These are phyloP conservation scores for Netelia fuscicornis DNA, from an alignment of 2,888 invertebrate species.

Conservation along the genomic window DNA sequence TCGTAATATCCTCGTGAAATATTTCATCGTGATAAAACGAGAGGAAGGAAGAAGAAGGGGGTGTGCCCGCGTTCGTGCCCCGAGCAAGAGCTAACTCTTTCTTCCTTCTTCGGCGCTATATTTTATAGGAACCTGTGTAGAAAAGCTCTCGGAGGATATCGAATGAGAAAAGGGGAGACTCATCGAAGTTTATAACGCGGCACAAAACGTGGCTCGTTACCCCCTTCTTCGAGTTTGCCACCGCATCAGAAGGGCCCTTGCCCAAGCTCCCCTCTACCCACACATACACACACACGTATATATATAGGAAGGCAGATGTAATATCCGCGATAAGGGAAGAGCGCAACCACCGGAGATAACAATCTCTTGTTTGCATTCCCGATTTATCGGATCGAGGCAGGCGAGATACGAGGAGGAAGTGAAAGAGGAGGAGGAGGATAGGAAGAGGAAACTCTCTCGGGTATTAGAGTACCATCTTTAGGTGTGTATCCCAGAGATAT, in stretches of 20 bases:
- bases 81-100: conserved; percentile 8
- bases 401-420: conserved; percentile 44
- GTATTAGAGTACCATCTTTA: conserved; percentile 39
- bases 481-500: conserved; percentile 8
- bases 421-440: conserved; percentile 45
- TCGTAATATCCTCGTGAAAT: conserved; percentile 1
- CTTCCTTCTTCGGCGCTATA: neutral
- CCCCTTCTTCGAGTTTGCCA: conserved; percentile 32
- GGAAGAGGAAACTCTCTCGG: conserved; percentile 39
- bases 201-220: conserved; percentile 59
- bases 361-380: conserved; percentile 67
- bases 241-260: conserved; percentile 29
- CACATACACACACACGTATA: neutral
- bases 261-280: neutral
- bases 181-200: conserved; percentile 63
- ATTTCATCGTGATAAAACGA: conserved; percentile 1
- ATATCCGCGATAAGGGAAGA: conserved; percentile 63
- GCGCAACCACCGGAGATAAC: conserved; percentile 60
- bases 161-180: conserved; percentile 26
- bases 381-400: conserved; percentile 64
- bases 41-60: conserved; percentile 1
- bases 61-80: neutral
- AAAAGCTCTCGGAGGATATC: conserved; percentile 15
- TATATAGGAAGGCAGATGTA: conserved; percentile 47
- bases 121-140: conserved; percentile 36